These are phyloP conservation scores for Antheraea assamensis DNA, from an alignment of 2,888 invertebrate genomes.

Conservation along the genomic window DNA sequence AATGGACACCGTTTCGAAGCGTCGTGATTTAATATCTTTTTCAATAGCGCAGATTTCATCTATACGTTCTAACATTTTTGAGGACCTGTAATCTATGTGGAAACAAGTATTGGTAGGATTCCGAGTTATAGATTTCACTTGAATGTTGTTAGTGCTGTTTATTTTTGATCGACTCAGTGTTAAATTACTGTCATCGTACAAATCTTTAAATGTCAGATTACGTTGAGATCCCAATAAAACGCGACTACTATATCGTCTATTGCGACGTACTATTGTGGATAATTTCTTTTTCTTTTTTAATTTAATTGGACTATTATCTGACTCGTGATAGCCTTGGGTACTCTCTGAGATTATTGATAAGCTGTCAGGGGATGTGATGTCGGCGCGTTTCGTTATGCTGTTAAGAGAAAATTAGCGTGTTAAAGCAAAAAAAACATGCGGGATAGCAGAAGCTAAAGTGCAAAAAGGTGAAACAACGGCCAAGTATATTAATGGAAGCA, in stretches of 20 bases:
- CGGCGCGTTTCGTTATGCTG: slow-evolving; percentile 46
- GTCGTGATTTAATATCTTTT: slow-evolving; percentile 29
- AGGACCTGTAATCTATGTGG: slow-evolving; percentile 35
- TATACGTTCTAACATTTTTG: slow-evolving; percentile 48
- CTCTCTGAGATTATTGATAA: slow-evolving; percentile 54
- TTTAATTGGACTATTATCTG: slow-evolving; percentile 55
- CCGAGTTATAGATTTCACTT: slow-evolving; percentile 57
- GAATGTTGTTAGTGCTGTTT: slow-evolving; percentile 42
- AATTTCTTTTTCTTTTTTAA: slow-evolving; percentile 48
- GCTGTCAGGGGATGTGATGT: slow-evolving; percentile 40
- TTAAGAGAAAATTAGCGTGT: slow-evolving; percentile 38
- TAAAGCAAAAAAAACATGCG: slow-evolving; percentile 32
- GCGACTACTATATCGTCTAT: slow-evolving; percentile 36
- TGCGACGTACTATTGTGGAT: slow-evolving; percentile 36
- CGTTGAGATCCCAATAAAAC: slow-evolving; percentile 33
- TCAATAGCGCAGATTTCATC: slow-evolving; percentile 43
- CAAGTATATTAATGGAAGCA: slow-evolving; percentile 65
- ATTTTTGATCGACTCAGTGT: slow-evolving; percentile 37
- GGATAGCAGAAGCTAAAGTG: slow-evolving; percentile 46
- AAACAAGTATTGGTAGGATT: slow-evolving; percentile 64
- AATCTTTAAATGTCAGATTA: neutral
- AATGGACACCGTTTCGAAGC: slow-evolving; percentile 28
- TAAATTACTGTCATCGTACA: slow-evolving; percentile 50
- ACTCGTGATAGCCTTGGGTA: slow-evolving; percentile 68
- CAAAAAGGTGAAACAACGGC: slow-evolving; percentile 27